Base-by-base conservation (phyloP, 30 jellyfish, hydroid and myxozoan genomes). In the Morbakka virulenta region DNA sequence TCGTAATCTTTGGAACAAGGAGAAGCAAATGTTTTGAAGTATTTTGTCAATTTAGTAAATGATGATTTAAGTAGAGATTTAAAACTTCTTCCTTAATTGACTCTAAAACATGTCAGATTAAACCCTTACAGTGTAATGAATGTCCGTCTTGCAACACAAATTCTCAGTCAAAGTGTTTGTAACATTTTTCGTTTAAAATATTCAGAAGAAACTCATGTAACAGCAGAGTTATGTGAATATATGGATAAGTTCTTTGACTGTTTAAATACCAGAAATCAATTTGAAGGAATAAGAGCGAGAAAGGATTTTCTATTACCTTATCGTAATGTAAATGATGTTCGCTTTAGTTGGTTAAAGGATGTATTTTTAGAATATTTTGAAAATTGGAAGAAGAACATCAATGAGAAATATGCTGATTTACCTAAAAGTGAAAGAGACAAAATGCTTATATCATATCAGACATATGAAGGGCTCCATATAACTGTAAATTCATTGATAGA, bases 131-230 rank as follows among this genome's bases (percentile, higher is more conserved):
- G 74, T 29, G n/a, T 35, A 12, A 77, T 77, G 89, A 77, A 77
- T 77, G 89, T 64, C 6, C 21, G 89, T 24, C 72, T 77, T 30
- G 85, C 89, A 32, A 84, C 86, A 4, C 83, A 77, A 23, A 23
- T 41, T n/a, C 84, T 78, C 14, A 78, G 89, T 32, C 23, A 32
- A 61, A 41, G 74, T 51, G 74, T 51, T 0, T 72, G 74, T 22
- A 78, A 65, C n/a, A 78, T 78, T 32, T 28, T 78, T 2, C 14
- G 32, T 13, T 32, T 33, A 65, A 33, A 78, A 14, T 78, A 78
- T 78, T 84, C 89, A 17, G 66, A n/a, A 24, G 78, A 50, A 50
- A 78, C 86, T 11, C 73, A 66, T 63, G 89, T 20, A 64, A 66
- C 85, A 14, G 79, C 89, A 64, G 30, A 32, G 25, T 17, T 80